phyloP scores from a whole-genome alignment of 1,140 invertebrate genomes.

The Schlechtendalia chinensis region DNA sequence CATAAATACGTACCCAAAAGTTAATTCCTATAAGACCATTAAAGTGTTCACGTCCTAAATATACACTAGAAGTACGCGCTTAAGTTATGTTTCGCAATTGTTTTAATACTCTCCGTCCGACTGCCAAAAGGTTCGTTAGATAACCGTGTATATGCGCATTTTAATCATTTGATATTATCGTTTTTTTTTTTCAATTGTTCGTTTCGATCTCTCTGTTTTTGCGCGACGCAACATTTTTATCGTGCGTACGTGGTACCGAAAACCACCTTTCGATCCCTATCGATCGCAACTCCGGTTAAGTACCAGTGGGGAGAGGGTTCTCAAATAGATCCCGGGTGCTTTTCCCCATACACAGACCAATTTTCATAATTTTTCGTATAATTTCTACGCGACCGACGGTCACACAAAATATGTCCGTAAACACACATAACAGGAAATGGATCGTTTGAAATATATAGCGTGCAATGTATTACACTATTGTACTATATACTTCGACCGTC shows the following conservation, averaged over 20 bases:
- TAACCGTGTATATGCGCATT: background rate
- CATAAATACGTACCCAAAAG: conserved; percentile 11
- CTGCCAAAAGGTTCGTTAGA: background rate
- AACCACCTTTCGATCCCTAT: too few species aligned
- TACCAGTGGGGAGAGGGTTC: too few species aligned
- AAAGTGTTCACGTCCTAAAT: conserved; percentile 6
- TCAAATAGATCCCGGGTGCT: too few species aligned
- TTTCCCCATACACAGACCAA: too few species aligned
- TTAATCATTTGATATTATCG: background rate
- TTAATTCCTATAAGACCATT: conserved; percentile 34
- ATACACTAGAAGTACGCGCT: background rate
- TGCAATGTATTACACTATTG: background rate
- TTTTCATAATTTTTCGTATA: too few species aligned
- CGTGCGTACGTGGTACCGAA: too few species aligned
- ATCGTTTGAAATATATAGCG: too few species aligned
- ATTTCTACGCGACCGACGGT: too few species aligned
- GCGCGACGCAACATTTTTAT: too few species aligned
- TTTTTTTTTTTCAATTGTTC: background rate
- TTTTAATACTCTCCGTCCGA: conserved; percentile 22
- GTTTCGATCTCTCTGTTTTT: background rate
- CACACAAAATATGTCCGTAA: too few species aligned
- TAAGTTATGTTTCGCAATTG: conserved; percentile 30
- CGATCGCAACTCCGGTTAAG: too few species aligned
- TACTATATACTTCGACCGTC: background rate
- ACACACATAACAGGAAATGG: too few species aligned